These are phyloP conservation scores for Nemotelus nigrinus DNA, from an alignment of 2,888 invertebrate species.

Conservation along the genomic window DNA sequence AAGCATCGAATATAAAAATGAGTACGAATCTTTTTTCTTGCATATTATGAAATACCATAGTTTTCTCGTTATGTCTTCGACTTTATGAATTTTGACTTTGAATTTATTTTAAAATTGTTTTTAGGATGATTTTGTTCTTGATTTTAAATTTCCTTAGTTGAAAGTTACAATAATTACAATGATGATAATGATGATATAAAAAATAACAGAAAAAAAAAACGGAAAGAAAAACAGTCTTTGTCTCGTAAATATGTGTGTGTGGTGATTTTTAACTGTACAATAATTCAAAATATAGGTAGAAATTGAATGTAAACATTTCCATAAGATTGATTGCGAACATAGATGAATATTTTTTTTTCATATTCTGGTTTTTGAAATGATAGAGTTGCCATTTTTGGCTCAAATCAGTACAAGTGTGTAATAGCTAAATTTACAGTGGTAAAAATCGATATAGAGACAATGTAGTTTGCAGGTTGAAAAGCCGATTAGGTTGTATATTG, in stretches of 20 bases:
- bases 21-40: neutral
- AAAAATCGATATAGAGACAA: too few relatives aligned
- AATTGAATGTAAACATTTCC: neutral
- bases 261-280: conserved; percentile 49
- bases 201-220: conserved; percentile 22
- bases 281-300: conserved; percentile 46
- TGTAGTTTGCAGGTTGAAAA: too few relatives aligned
- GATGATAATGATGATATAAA: neutral
- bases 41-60: conserved; percentile 7
- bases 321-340: neutral
- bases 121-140: neutral
- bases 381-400: too few relatives aligned
- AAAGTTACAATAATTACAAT: neutral
- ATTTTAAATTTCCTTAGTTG: neutral
- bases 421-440: too few relatives aligned
- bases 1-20: too few relatives aligned
- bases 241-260: conserved; percentile 43
- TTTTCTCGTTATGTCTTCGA: neutral
- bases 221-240: conserved; percentile 32
- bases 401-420: too few relatives aligned
- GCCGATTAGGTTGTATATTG: too few relatives aligned
- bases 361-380: neutral
- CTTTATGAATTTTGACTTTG: neutral
- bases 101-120: neutral
- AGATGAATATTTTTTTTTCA: neutral